Base-by-base conservation (phyloP, 2,888 invertebrate genomes). In the Deroplatys truncata region DNA sequence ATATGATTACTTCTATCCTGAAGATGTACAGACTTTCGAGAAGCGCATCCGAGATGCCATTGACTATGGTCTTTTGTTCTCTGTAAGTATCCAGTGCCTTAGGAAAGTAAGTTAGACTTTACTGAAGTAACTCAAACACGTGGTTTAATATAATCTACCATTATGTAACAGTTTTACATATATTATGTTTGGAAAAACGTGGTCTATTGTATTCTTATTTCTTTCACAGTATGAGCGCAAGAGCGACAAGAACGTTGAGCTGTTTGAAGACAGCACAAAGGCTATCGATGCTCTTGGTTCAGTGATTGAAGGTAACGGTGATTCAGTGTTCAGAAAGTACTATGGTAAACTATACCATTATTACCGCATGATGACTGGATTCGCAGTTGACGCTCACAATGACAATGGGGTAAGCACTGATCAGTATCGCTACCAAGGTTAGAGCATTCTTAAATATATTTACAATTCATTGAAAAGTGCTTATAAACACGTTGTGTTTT, bases 11-110 rank as follows among this genome's bases (percentile, higher is more conserved):
- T 92, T 93, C 35, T 90, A 92, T 2, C 90, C 94, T 43, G 90
- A 91, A 31, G 91, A 94, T 89, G 82, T 91, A 84, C 88, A 90
- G 89, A 91, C 90, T 49, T 91, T 88, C 82, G 91, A 91, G 90
- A 89, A 90, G 84, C 90, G 92, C 15, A 90, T 92, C 82, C 86
- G 88, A 82, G 91, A 91, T 88, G 91, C 91, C 82, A 91, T 92
- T 86, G 96, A 96, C 89, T 91, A 93, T 16, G 96, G 96, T 90
- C 94, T 93, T 91, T 92, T 95, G 28, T 87, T 90, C 85, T 84
- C 16, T 29, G 91, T 90, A 85, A 89, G 90, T 88, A 28, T 13
- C 13, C 2, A 15, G n/a, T 82, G 2, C 2, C 29, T 4, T 25
- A 29, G 43, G 13, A 25, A 16, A 35, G 1, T 28, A 43, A 35